These are phyloP conservation scores for Ochropacha duplaris DNA, from an alignment of 2,888 invertebrate species.

Conservation along the genomic window DNA sequence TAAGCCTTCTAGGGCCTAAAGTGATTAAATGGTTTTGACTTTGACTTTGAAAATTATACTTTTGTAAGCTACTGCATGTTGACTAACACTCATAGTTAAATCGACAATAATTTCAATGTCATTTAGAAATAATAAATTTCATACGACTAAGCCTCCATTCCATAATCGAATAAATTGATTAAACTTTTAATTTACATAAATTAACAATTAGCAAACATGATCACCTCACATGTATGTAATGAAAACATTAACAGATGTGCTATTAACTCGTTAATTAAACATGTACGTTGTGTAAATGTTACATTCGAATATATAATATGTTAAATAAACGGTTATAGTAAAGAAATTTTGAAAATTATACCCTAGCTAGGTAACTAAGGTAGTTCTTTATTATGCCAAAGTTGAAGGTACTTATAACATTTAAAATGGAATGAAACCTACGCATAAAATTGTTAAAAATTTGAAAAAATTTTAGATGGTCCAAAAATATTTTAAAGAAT, in stretches of 20 bases:
- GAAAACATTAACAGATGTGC: neutral
- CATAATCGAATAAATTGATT: slow-evolving; percentile 10
- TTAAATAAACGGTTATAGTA: too few species aligned
- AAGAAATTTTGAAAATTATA: too few species aligned
- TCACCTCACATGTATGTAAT: slow-evolving; percentile 18
- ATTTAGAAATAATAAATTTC: neutral
- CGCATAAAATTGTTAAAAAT: too few species aligned
- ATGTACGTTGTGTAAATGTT: slow-evolving; percentile 19
- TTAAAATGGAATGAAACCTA: too few species aligned
- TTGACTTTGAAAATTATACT: too few species aligned
- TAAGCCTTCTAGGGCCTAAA: too few species aligned
- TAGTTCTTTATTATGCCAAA: too few species aligned
- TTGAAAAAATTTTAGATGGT: too few species aligned
- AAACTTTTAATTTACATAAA: neutral
- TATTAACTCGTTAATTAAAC: neutral
- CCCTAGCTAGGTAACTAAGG: too few species aligned
- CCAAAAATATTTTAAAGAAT: too few species aligned
- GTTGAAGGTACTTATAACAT: too few species aligned
- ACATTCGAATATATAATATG: neutral
- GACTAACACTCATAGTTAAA: slow-evolving; percentile 14
- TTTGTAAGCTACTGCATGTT: slow-evolving; percentile 8
- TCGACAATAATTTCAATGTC: neutral
- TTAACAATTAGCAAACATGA: neutral
- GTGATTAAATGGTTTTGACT: too few species aligned
- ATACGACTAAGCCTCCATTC: neutral